A percentile compares a stretch with the other conserved stretches of the same genome.
Evolutionary conservation across 2,113 vertebrate genomes (phyloP).

Genomic region (Chlamydotis undulata): DNA sequence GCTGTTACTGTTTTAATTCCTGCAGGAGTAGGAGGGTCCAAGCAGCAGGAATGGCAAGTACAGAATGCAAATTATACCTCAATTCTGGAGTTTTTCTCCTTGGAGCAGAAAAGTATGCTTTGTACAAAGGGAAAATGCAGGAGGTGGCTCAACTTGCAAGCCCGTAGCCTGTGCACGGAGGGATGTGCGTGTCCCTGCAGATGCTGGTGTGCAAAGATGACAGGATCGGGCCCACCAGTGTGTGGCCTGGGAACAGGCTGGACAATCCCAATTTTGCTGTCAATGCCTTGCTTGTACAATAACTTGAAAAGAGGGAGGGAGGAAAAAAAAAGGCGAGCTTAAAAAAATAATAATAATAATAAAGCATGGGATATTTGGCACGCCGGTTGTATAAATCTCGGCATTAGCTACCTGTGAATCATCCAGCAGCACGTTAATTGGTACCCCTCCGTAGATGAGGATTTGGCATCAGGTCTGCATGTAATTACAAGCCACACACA

Average conservation of each 20-base stretch:
- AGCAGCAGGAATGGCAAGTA: not conserved
- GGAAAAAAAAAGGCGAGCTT: not conserved
- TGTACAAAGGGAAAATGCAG: not conserved
- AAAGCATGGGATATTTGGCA: not conserved
- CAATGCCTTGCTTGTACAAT: not conserved
- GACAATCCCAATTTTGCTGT: not conserved
- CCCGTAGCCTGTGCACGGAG: not conserved
- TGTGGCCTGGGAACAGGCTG: not conserved
- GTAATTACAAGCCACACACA: constrained; percentile 80
- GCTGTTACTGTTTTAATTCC: not conserved
- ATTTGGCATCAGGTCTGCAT: constrained; percentile 74
- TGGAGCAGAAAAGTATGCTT: not conserved
- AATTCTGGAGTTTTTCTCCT: not conserved
- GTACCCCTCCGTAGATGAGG: constrained; percentile 71
- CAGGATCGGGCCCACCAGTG: not conserved
- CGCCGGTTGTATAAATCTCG: not conserved
- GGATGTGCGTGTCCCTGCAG: not conserved
- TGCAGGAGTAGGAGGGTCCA: not conserved
- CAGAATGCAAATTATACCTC: not conserved
- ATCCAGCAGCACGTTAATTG: constrained; percentile 75
- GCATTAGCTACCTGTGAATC: constrained; percentile 56
- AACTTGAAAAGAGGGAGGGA: not conserved
- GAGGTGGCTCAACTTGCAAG: not conserved
- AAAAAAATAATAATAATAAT: not conserved
- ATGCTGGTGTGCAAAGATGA: not conserved